Evolutionary conservation across 2,113 vertebrate genomes (phyloP).

Genomic region (Indicator maculatus): DNA sequence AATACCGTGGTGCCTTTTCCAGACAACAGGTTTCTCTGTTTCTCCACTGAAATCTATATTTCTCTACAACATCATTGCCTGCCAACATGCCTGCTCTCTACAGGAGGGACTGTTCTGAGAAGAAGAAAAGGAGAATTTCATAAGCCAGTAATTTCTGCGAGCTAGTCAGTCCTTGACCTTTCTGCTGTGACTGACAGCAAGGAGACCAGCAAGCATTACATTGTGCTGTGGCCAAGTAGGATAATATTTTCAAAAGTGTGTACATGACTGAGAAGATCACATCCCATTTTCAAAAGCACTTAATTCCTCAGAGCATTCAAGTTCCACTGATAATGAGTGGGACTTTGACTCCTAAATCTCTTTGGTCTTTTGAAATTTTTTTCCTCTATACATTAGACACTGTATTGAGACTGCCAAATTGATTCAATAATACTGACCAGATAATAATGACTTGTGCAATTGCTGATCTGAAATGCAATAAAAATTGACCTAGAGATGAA

Average conservation of each 20-base stretch:
- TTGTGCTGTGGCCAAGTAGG: slow-evolving; percentile 6
- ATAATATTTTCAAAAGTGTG: background rate
- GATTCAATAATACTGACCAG: slow-evolving; percentile 54
- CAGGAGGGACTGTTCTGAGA: slow-evolving; percentile 11
- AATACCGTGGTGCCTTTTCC: background rate
- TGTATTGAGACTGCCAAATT: slow-evolving; percentile 38
- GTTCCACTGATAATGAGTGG: background rate
- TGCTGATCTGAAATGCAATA: slow-evolving; percentile 55
- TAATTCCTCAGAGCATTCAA: background rate
- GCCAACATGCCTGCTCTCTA: slow-evolving; percentile 11
- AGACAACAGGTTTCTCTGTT: slow-evolving; percentile 21
- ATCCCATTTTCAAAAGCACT: slow-evolving; percentile 13
- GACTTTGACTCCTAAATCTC: slow-evolving; percentile 10
- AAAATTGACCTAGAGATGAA: slow-evolving; percentile 47
- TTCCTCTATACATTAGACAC: background rate
- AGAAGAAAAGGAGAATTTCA: slow-evolving; percentile 17
- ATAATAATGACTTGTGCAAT: background rate
- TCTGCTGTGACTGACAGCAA: background rate
- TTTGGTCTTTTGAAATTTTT: background rate
- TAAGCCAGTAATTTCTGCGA: slow-evolving; percentile 45
- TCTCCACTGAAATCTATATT: slow-evolving; percentile 3
- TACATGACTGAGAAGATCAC: background rate
- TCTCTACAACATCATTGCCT: background rate
- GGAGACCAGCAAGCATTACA: background rate
- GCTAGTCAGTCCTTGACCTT: slow-evolving; percentile 44